These are phyloP conservation scores for Tyto alba DNA, from an alignment of 2,113 vertebrate species.

Conservation along the genomic window DNA sequence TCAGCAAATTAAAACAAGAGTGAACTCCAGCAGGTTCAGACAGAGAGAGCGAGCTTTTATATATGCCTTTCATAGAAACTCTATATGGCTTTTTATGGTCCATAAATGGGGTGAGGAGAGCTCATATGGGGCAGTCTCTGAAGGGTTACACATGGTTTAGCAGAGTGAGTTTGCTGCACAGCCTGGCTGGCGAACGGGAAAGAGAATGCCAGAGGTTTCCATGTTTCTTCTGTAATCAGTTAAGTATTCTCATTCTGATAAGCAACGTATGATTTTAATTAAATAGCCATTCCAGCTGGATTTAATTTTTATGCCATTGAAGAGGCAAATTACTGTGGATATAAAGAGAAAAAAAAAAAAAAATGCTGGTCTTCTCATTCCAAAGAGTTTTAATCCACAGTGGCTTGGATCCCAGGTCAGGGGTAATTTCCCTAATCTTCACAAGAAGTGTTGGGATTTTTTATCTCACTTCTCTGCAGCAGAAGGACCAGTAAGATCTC, in stretches of 20 bases:
- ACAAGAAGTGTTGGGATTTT: background rate
- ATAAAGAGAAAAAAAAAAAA: background rate
- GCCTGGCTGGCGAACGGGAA: background rate
- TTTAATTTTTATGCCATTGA: slow-evolving; percentile 1
- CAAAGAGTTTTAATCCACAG: background rate
- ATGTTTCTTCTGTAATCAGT: background rate
- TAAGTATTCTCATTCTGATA: slow-evolving; percentile 29
- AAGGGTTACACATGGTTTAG: background rate
- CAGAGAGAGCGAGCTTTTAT: background rate
- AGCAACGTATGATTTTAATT: slow-evolving; percentile 49
- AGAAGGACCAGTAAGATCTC: background rate
- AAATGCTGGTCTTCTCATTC: background rate
- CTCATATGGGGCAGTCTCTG: background rate
- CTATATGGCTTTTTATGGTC: background rate
- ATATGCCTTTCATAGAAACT: background rate
- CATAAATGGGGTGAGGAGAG: background rate
- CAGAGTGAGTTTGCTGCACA: background rate
- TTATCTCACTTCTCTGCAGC: background rate
- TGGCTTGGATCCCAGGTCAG: background rate
- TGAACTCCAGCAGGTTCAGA: background rate
- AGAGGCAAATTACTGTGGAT: background rate
- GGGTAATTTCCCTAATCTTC: background rate
- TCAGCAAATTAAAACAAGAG: background rate
- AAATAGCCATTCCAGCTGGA: slow-evolving; percentile 43
- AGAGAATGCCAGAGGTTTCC: background rate